These are phyloP conservation scores for Anas flavirostris DNA, from an alignment of 2,797 vertebrate genomes.

Conservation along the genomic window DNA sequence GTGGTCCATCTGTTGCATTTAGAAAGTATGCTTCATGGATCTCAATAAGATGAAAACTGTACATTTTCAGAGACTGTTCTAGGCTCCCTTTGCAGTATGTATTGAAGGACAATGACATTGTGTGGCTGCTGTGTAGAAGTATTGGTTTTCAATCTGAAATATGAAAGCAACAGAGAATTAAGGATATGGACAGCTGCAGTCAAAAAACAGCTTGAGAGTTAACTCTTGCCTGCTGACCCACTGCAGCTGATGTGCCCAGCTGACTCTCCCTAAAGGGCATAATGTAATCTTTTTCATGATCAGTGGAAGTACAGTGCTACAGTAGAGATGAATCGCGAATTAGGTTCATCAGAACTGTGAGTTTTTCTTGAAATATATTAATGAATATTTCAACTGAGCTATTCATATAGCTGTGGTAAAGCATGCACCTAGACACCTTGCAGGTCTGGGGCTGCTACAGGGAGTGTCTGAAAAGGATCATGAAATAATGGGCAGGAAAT, in stretches of 20 bases:
- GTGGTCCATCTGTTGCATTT: neutral
- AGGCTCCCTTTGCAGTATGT: neutral
- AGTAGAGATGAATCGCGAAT: neutral
- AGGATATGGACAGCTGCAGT: neutral
- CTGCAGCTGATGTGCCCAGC: neutral
- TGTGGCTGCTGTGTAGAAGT: neutral
- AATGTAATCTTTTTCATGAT: neutral
- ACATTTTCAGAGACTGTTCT: neutral
- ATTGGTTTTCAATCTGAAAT: neutral
- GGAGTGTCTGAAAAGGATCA: neutral
- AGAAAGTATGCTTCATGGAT: neutral
- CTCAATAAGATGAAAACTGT: neutral
- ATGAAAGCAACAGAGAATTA: neutral
- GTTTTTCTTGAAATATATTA: neutral
- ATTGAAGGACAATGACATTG: neutral
- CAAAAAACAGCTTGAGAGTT: neutral
- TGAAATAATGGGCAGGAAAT: conserved; percentile 48
- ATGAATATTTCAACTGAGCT: neutral
- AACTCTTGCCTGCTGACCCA: neutral
- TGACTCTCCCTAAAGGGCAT: neutral
- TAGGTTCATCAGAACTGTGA: neutral
- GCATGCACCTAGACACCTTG: neutral
- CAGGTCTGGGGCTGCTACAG: neutral
- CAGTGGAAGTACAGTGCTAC: neutral
- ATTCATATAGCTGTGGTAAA: neutral